phyloP scores from a whole-genome alignment of 2,797 vertebrate genomes.

The Esox lucius region DNA sequence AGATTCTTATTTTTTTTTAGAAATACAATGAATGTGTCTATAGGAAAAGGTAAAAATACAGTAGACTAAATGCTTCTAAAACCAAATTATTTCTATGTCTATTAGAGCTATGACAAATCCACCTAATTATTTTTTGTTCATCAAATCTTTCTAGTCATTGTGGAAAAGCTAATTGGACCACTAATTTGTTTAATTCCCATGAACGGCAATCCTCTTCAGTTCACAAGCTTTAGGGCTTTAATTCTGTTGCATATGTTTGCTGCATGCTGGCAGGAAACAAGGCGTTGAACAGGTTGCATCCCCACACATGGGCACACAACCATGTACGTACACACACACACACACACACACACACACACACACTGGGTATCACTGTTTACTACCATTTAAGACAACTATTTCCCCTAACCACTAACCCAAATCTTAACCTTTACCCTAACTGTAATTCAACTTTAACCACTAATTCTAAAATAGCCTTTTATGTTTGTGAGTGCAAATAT shows the following conservation, averaged over 20 bases:
- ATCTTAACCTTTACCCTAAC: too few relatives aligned
- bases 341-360: neutral
- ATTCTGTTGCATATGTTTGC: constrained; percentile 78
- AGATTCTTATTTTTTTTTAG: constrained; percentile 37
- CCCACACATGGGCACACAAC: constrained; percentile 37
- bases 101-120: constrained; percentile 72
- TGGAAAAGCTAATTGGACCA: constrained; percentile 70
- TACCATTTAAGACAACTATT: too few relatives aligned
- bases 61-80: constrained; percentile 23
- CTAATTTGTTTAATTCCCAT: constrained; percentile 80
- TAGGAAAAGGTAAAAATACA: constrained; percentile 36
- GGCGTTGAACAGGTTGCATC: constrained; percentile 21
- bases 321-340: constrained; percentile 10
- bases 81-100: constrained; percentile 44
- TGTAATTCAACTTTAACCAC: too few relatives aligned
- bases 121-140: constrained; percentile 68
- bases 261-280: constrained; percentile 34
- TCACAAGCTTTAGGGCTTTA: constrained; percentile 79
- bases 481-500: too few relatives aligned
- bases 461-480: too few relatives aligned
- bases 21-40: constrained; percentile 14
- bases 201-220: constrained; percentile 78
- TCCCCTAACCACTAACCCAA: too few relatives aligned
- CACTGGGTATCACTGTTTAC: too few relatives aligned
- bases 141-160: constrained; percentile 73